Base-by-base conservation (phyloP, 2,888 invertebrate species). In the Ophion costatus region DNA sequence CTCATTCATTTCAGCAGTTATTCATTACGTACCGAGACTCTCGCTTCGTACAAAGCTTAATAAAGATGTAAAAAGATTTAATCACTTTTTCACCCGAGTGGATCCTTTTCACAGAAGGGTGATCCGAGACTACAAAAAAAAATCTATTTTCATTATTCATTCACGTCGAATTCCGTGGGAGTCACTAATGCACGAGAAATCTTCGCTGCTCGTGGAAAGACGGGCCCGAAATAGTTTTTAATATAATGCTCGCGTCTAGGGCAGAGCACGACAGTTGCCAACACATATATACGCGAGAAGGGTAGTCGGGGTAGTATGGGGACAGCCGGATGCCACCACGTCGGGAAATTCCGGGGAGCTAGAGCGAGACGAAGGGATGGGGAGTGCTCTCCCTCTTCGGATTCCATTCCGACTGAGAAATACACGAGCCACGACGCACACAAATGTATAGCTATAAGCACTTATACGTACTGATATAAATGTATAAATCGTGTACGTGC, bases 331-430 rank as follows among this genome's bases (percentile, higher is more conserved):
- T 89, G 84, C 89, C 88, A 80, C 80, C 88, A 86, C 87, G 90
- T 90, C 87, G 87, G 87, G 87, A 90, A 89, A 90, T 88, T 88
- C 88, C 88, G 66, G 56, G 75, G 83, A 74, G 82, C 73, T 85
- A 74, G 73, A 63, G 57, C 67, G 81, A 80, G 74, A 79, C 84
- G 75, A 33, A 61, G 71, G 42, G 51, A 14, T 14, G 14, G 0
- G 45, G 45, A 4, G 45, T n/a, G 45, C 75, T 57, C 67, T 61
- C 77, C 45, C 77, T 77, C 69, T 76, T 70, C 70, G 78, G 74
- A 87, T 85, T 84, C 85, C 85, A 84, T 78, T 77, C 69, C 75
- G 67, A 17, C 81, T 59, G 81, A 64, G 75, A 75, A 79, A 73
- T 74, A 63, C 70, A 69, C 42, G 70, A 61, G 69, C 57, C n/a